Evolutionary conservation across 2,797 vertebrate species (phyloP), one percentile per base, ranked within the genome.

Genomic region (Pseudomugil tenellus): DNA sequence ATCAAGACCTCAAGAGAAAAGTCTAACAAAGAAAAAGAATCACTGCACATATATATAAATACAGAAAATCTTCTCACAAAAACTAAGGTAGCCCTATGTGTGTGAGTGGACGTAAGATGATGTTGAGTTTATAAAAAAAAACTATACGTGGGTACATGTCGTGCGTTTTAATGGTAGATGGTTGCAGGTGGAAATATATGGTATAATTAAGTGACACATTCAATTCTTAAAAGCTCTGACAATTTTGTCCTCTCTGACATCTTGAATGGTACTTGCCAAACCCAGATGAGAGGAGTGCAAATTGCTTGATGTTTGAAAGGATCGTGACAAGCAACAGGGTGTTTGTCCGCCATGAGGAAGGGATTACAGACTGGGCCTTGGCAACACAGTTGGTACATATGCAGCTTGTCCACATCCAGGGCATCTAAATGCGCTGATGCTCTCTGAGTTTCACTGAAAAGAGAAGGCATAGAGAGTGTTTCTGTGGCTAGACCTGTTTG

Each of bases 231-330:
- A 34, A 31, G 31, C 39, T 13, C 67, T 67, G 31, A 46, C 19
- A 55, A 25, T 21, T 43, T 56, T 56, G 52, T 56, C 31, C 52
- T 62, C 31, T 29, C 21, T 25, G n/a, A 62, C 11, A 25, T n/a
- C 54, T 46, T 31, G 54, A 55, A 56, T 52, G 55, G 17, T 48
- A 43, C 25, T 41, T 13, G 17, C 58, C 26, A 32, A 70, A 62
- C 49, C 48, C 21, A 48, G 23, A 56, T 25, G 39, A 62, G 39
- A 48, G 52, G 67, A 35, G 14, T 28, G 46, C 14, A 62, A 61
- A 62, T 55, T 70, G 51, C 29, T 16, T 54, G 54, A 21, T 41
- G 58, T 60, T 52, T 61, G 37, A 55, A 55, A 48, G 39, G 11
- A 17, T 31, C 39, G 31, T 35, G 21, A 35, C 58, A 63, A 57